Evolutionary conservation across 2,888 invertebrate species (phyloP), one percentile per base, ranked within the genome.

Genomic region (Hemithea aestivaria): DNA sequence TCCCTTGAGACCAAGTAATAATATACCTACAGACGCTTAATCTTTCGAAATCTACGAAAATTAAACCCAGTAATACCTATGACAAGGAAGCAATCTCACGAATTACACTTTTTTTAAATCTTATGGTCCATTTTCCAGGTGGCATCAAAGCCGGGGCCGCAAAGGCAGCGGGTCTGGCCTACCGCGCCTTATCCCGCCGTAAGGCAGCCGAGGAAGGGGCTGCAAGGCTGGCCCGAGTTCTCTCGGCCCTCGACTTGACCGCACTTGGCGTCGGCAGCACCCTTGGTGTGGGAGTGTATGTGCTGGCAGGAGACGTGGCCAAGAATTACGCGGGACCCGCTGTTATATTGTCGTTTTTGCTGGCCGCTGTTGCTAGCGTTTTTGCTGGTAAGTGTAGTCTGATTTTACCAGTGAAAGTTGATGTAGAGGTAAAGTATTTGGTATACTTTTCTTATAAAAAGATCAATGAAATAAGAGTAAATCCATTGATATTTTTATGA

Each of bases 221-320:
- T 1, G 83, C 84, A 0, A 54, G 85, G 40, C 75, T 94, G 21
- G 91, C 92, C 6, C 88, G 95, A 52, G 94, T 95, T 32, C 85
- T 97, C 1, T 91, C 92, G 0, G 93, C 94, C 0, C 76, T 96
- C 7, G 96, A 97, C 77, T 87, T 97, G 29, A 96, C 96, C 0
- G 93, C 94, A 0, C 75, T 97, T 23, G 96, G 92, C 0, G 91
- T 95, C 11, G 95, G 95, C 23, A 93, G 93, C 46, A 95, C 94
- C 0, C 89, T 97, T 7, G 97, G 97, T 0, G 95, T 96, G 2
- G 97, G 97, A 0, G 94, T 97, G 24, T 97, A 97, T 66, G 96
- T 97, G 10, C 73, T 97, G 34, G 96, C 95, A 11, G 96, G 96
- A 0, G 91, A 93, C 45, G 96, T 96, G 1, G 93, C 96, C 3